Evolutionary conservation across 2,113 vertebrate genomes (phyloP), one percentile per base, ranked within the genome.

Genomic region (Hylia prasina): DNA sequence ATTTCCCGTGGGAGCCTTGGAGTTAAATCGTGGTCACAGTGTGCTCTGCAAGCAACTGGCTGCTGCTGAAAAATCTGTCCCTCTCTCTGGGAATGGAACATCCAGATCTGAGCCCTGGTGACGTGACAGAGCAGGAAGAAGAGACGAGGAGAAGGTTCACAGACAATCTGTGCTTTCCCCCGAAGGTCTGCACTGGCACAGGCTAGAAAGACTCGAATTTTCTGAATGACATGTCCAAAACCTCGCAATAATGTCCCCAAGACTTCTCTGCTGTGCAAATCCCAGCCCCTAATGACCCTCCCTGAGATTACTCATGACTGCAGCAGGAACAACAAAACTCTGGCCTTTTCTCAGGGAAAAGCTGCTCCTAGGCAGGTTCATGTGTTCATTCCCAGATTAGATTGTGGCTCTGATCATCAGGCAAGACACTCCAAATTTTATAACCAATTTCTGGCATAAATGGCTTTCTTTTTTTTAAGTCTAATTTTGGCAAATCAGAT

Each of bases 41-140:
- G 10, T 14, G 65, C 45, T 31, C 78, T 85, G 57, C 85, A 68
- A 48, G 47, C 50, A 15, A 4, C 42, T 13, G 10, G 20, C 17
- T 28, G 35, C 39, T 76, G 78, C 82, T 90, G 58, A 20, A 33
- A 51, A 48, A 31, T 33, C 53, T 50, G 25, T 13, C 10, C 50
- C 35, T 51, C 6, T 0, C 40, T 19, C 9, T 4, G 2, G 0
- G 3, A 37, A 10, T 2, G 23, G 24, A 84, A 44, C 69, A 69
- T 3, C 25, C 53, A 48, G 76, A 58, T 19, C 25, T 57, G 27
- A 27, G 42, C 47, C 22, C 60, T 31, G 25, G 17, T 37, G 76
- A 48, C n/a, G 39, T 4, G 35, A 24, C 3, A 6, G 0, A 11
- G 37, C 4, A 7, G 10, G 28, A 4, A 9, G 8, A 53, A 1